Base-by-base conservation (phyloP, 30 jellyfish, hydroid and myxozoan species). In the Aurelia coerulea region DNA sequence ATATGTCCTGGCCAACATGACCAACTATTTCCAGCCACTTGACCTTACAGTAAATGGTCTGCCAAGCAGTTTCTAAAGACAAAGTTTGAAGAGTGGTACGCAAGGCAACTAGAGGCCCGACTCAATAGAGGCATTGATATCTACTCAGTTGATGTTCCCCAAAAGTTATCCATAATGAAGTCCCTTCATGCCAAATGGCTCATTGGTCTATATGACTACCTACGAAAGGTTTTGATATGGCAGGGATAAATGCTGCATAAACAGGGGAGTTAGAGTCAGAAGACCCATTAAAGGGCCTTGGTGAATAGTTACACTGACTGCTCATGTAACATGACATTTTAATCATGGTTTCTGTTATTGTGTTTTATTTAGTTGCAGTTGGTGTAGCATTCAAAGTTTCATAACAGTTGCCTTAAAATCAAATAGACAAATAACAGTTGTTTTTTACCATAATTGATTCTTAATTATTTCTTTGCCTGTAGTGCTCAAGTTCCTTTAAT, bases 161-260 rank as follows among this genome's bases (percentile, higher is more conserved):
- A 23, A 23, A 23, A 23, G 29, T 23, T 23, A 23, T 23, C 29
- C 29, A 23, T 23, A 23, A 23, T 23, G 29, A 23, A 23, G 29
- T 23, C 63, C n/a, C 88, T 79, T 42, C 96, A 79, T 59, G 93
- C 92, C 29, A 23, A 58, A 10, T 79, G 96, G 90, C 77, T 85
- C 66, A 53, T 63, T 14, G 90, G 90, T n/a, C 62, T 84, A 32
- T 84, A 84, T 71, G 94, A 84, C 50, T 70, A 65, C 83, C 46
- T 79, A 10, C 63, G 85, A 51, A 77, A 59, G 88, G 59, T 23
- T 77, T 77, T 51, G 83, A 53, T 51, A 77, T 53, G 83, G 78
- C 88, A 10, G 88, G 78, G 58, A 77, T 77, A 10, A 53, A 77
- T 8, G 88, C 53, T 50, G 46, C 88, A 12, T 50, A 51, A 62